Conservation (phyloP, 2,888 invertebrate species). For the Euzophera pinguis region DNA sequence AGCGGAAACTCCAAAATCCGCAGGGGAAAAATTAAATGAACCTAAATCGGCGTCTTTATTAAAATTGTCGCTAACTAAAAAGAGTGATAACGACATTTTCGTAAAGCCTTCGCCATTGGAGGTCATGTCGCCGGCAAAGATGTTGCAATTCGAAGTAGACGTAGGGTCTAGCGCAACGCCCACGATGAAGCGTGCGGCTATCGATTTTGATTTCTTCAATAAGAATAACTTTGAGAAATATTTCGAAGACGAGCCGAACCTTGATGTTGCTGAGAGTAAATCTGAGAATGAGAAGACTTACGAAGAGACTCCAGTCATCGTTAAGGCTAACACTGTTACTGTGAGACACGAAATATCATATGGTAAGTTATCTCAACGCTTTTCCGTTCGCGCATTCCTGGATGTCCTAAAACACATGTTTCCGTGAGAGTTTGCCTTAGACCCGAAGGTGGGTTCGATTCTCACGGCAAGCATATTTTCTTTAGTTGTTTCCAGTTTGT, state of each 20-base stretch:
- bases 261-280: constrained; percentile 24
- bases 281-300: constrained; percentile 31
- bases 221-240: constrained; percentile 60
- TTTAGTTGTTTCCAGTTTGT: too few species aligned
- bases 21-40: constrained; percentile 18
- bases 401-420: too few species aligned
- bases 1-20: constrained; percentile 43
- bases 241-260: constrained; percentile 39
- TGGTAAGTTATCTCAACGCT: constrained; percentile 47
- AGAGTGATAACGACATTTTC: constrained; percentile 52
- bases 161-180: constrained; percentile 54
- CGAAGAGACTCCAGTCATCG: constrained; percentile 60
- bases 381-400: too few species aligned
- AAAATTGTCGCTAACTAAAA: constrained; percentile 52
- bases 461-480: too few species aligned
- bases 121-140: constrained; percentile 68
- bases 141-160: constrained; percentile 67
- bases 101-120: constrained; percentile 64
- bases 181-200: constrained; percentile 67
- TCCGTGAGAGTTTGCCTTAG: too few species aligned
- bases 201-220: constrained; percentile 67
- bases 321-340: constrained; percentile 58
- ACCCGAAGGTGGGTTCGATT: too few species aligned
- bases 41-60: constrained; percentile 42
- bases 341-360: constrained; percentile 60